phyloP scores from a whole-genome alignment of 2,888 invertebrate genomes.

The Chouioia cunea region DNA sequence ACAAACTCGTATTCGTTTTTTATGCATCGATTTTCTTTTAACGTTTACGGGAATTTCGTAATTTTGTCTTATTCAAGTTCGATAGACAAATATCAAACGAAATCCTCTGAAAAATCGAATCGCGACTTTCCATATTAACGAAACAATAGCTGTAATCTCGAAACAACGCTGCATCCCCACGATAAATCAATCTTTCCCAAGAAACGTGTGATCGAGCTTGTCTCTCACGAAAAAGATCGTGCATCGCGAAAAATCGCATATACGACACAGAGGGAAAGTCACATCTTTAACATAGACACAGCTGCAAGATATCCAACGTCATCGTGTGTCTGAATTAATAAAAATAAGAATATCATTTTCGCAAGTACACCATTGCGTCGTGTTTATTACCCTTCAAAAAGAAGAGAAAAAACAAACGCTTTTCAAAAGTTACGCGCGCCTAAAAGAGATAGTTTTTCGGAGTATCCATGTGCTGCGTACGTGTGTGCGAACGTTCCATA shows the following conservation, averaged over 20 bases:
- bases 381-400: not conserved
- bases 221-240: constrained; percentile 22
- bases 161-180: too few species aligned
- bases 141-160: too few species aligned
- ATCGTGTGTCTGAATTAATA: constrained; percentile 30
- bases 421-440: too few species aligned
- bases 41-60: too few species aligned
- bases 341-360: constrained; percentile 41
- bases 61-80: too few species aligned
- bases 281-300: not conserved
- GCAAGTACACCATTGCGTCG: constrained; percentile 57
- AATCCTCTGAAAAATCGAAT: too few species aligned
- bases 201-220: not conserved
- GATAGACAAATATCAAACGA: too few species aligned
- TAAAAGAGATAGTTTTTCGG: too few species aligned
- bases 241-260: constrained; percentile 40
- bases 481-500: not conserved
- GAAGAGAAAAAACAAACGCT: constrained; percentile 4
- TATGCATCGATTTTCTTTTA: too few species aligned
- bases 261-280: constrained; percentile 25
- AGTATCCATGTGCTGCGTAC: constrained; percentile 12
- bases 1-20: too few species aligned
- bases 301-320: too few species aligned
- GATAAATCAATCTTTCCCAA: constrained; percentile 15
- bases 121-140: too few species aligned